These are phyloP conservation scores for Brotula barbata DNA, from an alignment of 2,797 vertebrate species.

Conservation along the genomic window DNA sequence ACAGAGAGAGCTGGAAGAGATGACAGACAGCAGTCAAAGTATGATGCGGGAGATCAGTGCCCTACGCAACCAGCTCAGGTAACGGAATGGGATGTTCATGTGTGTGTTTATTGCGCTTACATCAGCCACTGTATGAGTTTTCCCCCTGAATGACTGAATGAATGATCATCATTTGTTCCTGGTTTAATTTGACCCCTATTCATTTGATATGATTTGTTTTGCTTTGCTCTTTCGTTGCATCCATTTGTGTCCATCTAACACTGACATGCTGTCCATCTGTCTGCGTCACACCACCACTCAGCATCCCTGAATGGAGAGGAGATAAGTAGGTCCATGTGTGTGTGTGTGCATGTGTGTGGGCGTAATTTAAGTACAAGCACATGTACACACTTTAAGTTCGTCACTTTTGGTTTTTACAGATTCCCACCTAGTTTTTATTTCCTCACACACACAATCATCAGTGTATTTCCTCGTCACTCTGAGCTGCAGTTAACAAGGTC, in stretches of 20 bases:
- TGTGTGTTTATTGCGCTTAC: conserved; percentile 1
- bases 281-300: conserved; percentile 76
- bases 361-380: neutral
- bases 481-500: too few relatives aligned
- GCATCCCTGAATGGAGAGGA: conserved; percentile 78
- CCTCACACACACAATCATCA: too few relatives aligned
- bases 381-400: too few relatives aligned
- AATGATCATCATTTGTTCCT: conserved; percentile 38
- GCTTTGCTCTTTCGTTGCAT: conserved; percentile 64
- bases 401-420: neutral
- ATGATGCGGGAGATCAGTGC: conserved; percentile 87
- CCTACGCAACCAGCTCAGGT: conserved; percentile 90
- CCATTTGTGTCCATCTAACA: conserved; percentile 72
- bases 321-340: conserved; percentile 78
- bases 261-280: conserved; percentile 70
- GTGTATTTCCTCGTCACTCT: too few relatives aligned
- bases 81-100: conserved; percentile 13
- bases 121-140: neutral
- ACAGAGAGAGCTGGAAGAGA: conserved; percentile 89
- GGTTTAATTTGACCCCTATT: conserved; percentile 52
- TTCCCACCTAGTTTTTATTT: neutral
- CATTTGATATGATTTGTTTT: conserved; percentile 64
- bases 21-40: conserved; percentile 85
- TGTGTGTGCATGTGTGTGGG: conserved; percentile 25
- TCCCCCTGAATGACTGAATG: neutral